Evolutionary conservation across 92 coral and sea anemone genomes (phyloP).

Genomic region (Palythoa heliodiscus): DNA sequence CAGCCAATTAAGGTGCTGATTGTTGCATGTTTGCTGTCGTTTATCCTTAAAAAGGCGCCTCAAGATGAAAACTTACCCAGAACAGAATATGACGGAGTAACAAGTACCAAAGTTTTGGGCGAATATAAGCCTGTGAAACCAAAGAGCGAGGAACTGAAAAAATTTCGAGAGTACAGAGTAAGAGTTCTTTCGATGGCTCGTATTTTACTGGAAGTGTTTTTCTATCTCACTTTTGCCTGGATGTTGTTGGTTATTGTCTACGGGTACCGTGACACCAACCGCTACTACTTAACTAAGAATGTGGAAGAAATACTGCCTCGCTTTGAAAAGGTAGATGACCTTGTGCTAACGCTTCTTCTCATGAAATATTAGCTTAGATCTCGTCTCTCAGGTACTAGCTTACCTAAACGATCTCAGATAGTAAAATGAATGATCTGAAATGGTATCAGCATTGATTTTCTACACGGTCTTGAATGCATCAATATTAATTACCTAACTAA

Average conservation of each 20-base stretch:
- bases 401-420: no score
- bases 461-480: neutral
- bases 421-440: no score
- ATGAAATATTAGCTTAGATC: neutral
- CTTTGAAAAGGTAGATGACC: constrained; percentile 63
- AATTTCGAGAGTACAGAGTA: constrained; percentile 77
- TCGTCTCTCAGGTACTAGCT: no score
- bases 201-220: constrained; percentile 67
- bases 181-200: constrained; percentile 85
- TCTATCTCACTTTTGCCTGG: constrained; percentile 82
- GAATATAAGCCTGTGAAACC: constrained; percentile 60
- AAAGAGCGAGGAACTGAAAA: constrained; percentile 64
- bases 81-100: constrained; percentile 34
- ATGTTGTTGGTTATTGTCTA: constrained; percentile 79
- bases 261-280: constrained; percentile 75
- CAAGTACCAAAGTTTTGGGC: constrained; percentile 47
- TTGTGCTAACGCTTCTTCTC: neutral
- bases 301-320: constrained; percentile 61
- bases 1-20: constrained; percentile 91
- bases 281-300: constrained; percentile 76
- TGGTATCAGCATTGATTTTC: neutral
- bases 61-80: constrained; percentile 63
- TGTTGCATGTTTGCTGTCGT: constrained; percentile 80
- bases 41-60: constrained; percentile 88
- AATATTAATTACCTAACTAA: neutral